These are phyloP conservation scores for Tragelaphus eurycerus DNA, from an alignment of 2,797 vertebrate species.

Conservation along the genomic window DNA sequence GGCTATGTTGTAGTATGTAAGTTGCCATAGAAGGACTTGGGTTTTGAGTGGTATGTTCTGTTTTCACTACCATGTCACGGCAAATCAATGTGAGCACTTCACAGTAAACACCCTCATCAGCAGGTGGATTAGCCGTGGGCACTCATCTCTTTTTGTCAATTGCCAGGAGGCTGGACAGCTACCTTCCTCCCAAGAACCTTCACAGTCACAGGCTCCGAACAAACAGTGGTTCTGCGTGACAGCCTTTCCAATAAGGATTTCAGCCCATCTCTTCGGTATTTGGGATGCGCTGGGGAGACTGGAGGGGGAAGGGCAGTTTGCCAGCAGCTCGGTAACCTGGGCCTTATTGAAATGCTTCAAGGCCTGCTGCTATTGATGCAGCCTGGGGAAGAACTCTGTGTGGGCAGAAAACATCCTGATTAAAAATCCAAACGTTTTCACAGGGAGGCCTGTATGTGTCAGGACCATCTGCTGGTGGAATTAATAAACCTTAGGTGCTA, in stretches of 20 bases:
- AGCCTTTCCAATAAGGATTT: not conserved
- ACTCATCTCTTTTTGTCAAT: not conserved
- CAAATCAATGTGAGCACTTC: not conserved
- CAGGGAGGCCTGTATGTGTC: not conserved
- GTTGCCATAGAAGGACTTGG: not conserved
- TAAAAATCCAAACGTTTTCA: constrained; percentile 27
- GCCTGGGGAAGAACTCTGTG: not conserved
- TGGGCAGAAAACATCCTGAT: not conserved
- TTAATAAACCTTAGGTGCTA: constrained; percentile 26
- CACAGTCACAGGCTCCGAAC: not conserved
- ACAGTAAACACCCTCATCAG: not conserved
- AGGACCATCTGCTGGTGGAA: constrained; percentile 49
- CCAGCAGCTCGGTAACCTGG: not conserved
- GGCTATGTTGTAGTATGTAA: too few species aligned
- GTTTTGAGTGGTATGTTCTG: not conserved
- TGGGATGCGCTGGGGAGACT: not conserved
- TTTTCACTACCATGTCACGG: not conserved
- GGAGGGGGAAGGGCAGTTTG: not conserved
- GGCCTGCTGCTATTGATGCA: not conserved
- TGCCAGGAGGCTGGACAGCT: not conserved
- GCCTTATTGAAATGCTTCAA: not conserved
- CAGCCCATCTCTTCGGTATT: not conserved
- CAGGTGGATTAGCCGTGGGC: not conserved
- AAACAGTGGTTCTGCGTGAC: not conserved
- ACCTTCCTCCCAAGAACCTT: not conserved